Evolutionary conservation across 2,888 invertebrate genomes (phyloP).

Genomic region (Lasioglossum figueresi): DNA sequence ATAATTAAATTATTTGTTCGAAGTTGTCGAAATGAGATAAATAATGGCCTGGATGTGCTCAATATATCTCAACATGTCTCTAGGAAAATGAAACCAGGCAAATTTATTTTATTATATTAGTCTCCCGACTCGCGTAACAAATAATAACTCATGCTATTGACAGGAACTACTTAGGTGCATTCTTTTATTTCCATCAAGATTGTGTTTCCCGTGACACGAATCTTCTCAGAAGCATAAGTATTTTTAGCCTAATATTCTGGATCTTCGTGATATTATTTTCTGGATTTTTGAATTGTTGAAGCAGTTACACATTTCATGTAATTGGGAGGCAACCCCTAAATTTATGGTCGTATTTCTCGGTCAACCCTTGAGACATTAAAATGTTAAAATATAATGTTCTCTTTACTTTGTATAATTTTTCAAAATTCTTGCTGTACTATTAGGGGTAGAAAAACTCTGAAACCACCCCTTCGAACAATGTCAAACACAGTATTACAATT

Average conservation of each 20-base stretch:
- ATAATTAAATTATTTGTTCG: background rate
- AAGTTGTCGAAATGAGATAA: background rate
- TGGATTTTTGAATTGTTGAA: background rate
- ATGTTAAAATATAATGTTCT: background rate
- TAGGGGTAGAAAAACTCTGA: background rate
- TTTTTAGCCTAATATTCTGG: slow-evolving; percentile 5
- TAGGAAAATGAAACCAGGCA: background rate
- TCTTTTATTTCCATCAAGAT: background rate
- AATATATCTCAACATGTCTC: background rate
- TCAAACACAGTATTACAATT: background rate
- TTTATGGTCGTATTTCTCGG: background rate
- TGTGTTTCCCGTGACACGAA: background rate
- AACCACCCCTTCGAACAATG: background rate
- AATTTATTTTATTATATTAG: background rate
- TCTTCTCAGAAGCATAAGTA: background rate
- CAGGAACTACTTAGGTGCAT: background rate
- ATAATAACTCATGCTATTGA: background rate
- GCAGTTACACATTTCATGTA: background rate
- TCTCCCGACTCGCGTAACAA: background rate
- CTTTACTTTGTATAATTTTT: background rate
- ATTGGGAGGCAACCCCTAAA: background rate
- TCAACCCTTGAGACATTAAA: too few relatives aligned
- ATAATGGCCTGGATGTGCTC: background rate
- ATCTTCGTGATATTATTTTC: too few relatives aligned
- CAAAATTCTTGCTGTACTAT: background rate